These are phyloP conservation scores for Ormyrus labotus DNA, from an alignment of 2,888 invertebrate genomes.

Conservation along the genomic window DNA sequence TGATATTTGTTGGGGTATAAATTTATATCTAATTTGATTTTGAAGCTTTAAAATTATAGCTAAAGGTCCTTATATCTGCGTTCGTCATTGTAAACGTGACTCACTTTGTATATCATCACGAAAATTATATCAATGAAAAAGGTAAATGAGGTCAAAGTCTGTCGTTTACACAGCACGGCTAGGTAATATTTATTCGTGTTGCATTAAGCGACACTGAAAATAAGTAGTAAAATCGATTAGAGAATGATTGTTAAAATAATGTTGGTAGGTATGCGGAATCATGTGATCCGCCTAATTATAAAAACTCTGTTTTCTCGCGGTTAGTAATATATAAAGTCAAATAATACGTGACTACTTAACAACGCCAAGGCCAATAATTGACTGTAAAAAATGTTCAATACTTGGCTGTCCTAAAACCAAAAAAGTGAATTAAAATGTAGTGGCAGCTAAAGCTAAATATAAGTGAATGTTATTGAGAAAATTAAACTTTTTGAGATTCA, in stretches of 20 bases:
- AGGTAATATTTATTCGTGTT: conserved; percentile 47
- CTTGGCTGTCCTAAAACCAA: conserved; percentile 23
- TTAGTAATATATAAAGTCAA: conserved; percentile 38
- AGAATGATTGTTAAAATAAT: conserved; percentile 48
- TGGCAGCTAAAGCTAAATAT: background rate
- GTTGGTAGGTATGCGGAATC: conserved; percentile 33
- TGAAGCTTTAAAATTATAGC: conserved; percentile 16
- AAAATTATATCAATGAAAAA: conserved; percentile 34
- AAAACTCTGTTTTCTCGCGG: conserved; percentile 34
- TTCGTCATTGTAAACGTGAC: conserved; percentile 35
- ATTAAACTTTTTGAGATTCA: background rate
- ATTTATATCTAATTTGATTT: conserved; percentile 38
- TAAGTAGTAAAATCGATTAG: conserved; percentile 39
- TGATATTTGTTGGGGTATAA: background rate
- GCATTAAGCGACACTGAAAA: conserved; percentile 31
- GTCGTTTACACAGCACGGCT: conserved; percentile 48
- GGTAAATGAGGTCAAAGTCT: conserved; percentile 49
- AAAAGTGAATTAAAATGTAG: background rate
- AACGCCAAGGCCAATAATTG: conserved; percentile 37
- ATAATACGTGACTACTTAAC: conserved; percentile 27
- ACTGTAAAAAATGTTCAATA: conserved; percentile 51
- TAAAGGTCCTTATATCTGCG: conserved; percentile 5
- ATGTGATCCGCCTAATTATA: conserved; percentile 38
- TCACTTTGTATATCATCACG: conserved; percentile 41
- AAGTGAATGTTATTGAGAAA: conserved; percentile 2